These are phyloP conservation scores for Petromus typicus DNA, from an alignment of 2,113 vertebrate genomes.

Conservation along the genomic window DNA sequence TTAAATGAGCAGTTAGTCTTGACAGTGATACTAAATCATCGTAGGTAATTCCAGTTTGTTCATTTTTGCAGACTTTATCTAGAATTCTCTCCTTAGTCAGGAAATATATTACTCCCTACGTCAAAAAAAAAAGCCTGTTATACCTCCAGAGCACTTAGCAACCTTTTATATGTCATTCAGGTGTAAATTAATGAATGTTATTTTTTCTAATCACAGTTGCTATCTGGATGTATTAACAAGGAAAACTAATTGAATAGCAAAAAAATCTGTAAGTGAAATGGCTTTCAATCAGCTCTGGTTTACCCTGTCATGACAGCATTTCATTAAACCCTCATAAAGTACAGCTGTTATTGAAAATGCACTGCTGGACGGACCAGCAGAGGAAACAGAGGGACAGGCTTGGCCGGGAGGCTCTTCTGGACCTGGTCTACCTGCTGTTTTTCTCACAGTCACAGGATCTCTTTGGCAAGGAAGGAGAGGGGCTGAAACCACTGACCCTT, in stretches of 20 bases:
- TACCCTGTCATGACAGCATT: slow-evolving; percentile 77
- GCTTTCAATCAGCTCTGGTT: slow-evolving; percentile 75
- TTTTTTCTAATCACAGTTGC: slow-evolving; percentile 82
- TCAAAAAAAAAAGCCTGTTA: slow-evolving; percentile 71
- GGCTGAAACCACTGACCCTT: slow-evolving; percentile 60
- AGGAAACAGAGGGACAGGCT: slow-evolving; percentile 18
- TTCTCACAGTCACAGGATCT: slow-evolving; percentile 73
- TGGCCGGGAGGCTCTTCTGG: neutral
- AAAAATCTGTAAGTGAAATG: slow-evolving; percentile 80
- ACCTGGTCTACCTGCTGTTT: slow-evolving; percentile 57
- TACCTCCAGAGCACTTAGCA: slow-evolving; percentile 82
- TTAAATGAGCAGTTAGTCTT: slow-evolving; percentile 36
- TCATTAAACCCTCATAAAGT: slow-evolving; percentile 79
- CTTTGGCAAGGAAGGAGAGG: slow-evolving; percentile 42
- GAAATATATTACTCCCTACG: slow-evolving; percentile 51
- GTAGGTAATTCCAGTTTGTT: slow-evolving; percentile 51
- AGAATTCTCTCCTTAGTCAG: slow-evolving; percentile 54
- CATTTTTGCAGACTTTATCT: slow-evolving; percentile 26
- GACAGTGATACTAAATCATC: slow-evolving; percentile 47
- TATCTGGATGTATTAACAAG: slow-evolving; percentile 84
- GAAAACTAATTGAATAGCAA: slow-evolving; percentile 83
- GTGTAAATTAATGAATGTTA: slow-evolving; percentile 82
- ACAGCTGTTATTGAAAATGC: slow-evolving; percentile 74
- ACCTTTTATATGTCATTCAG: slow-evolving; percentile 79
- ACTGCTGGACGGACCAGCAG: slow-evolving; percentile 67